A percentile compares a stretch with the other conserved stretches of the same genome.
Conservation (phyloP, 2,797 vertebrate genomes). For the Rhinogobio ventralis region DNA sequence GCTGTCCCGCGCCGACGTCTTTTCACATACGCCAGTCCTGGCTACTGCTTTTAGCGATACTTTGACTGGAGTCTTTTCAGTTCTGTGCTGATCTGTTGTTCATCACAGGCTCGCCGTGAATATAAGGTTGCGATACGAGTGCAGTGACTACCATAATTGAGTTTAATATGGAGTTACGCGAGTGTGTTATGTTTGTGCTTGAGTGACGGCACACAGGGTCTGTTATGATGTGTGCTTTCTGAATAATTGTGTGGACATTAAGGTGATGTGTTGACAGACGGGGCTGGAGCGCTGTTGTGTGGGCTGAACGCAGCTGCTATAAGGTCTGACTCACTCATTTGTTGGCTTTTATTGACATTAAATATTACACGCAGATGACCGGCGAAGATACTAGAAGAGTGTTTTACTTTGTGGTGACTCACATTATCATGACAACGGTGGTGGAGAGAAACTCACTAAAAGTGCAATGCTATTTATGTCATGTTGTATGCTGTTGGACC, state of each 20-base stretch:
- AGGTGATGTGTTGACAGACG: constrained; percentile 32
- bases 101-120: background rate
- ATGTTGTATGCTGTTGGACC: background rate
- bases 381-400: constrained; percentile 19
- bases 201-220: background rate
- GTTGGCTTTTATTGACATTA: constrained; percentile 34
- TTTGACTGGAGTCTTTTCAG: background rate
- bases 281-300: constrained; percentile 34
- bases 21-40: background rate
- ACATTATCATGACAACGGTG: background rate
- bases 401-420: background rate
- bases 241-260: constrained; percentile 25
- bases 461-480: background rate
- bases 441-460: background rate
- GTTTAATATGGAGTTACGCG: background rate
- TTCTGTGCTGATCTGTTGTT: background rate
- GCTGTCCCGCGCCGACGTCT: background rate
- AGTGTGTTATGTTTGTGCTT: background rate
- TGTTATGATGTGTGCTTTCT: constrained; percentile 32
- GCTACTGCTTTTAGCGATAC: background rate
- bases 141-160: background rate
- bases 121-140: background rate
- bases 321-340: constrained; percentile 42
- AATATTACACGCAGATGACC: constrained; percentile 28
- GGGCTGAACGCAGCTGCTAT: constrained; percentile 31